A percentile compares a stretch with the other conserved stretches of the same genome.
Evolutionary conservation across 2,888 invertebrate species (phyloP).

Genomic region (Cremastinae sp.): DNA sequence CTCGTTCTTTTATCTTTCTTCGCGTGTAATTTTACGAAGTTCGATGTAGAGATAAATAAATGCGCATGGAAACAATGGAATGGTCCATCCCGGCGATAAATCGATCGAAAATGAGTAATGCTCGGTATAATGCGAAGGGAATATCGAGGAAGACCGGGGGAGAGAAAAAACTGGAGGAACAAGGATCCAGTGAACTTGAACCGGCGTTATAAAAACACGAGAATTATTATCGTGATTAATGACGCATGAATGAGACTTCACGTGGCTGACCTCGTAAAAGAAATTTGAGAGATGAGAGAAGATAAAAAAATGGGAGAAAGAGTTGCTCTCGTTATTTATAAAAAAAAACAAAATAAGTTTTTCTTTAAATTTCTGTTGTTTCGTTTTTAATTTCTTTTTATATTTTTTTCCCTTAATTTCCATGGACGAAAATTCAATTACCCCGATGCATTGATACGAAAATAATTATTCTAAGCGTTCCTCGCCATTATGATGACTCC

Average conservation of each 20-base stretch:
- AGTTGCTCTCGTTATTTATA: conserved; percentile 35
- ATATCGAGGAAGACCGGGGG: no score
- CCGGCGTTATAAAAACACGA: conserved; percentile 31
- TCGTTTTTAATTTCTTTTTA: not conserved
- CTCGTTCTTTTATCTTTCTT: no score
- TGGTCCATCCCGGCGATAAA: no score
- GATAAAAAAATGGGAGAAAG: no score
- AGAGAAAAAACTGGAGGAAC: no score
- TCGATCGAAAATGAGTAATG: no score
- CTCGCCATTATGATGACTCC: no score
- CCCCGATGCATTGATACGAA: conserved; percentile 7
- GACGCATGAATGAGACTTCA: conserved; percentile 31
- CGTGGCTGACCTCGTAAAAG: conserved; percentile 20
- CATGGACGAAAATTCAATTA: not conserved
- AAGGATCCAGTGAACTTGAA: conserved; percentile 42
- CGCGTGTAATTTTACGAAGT: no score
- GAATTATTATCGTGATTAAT: conserved; percentile 41
- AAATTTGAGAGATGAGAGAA: no score
- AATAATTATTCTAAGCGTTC: conserved; percentile 1
- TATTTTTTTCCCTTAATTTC: not conserved
- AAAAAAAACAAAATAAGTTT: not conserved
- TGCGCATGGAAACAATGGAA: no score
- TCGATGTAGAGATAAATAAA: no score
- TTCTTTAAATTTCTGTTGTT: not conserved
- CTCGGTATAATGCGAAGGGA: no score